phyloP scores from a whole-genome alignment of 2,113 vertebrate genomes.

The Capreolus pygargus region DNA sequence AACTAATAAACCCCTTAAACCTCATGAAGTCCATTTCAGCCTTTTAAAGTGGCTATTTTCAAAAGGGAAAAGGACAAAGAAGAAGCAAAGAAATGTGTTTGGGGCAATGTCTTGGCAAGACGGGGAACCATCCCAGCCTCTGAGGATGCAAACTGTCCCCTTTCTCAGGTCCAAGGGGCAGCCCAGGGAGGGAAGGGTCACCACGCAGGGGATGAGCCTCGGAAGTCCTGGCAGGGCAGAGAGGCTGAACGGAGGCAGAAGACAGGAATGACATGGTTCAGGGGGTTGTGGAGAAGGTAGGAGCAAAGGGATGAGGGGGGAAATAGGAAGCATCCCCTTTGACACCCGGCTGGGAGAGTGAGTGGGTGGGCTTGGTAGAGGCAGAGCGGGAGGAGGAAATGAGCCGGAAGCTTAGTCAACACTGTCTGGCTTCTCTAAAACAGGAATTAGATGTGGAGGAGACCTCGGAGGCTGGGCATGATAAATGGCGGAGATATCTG shows the following conservation, averaged over 20 bases:
- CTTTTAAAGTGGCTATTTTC: constrained; percentile 40
- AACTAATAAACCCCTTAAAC: constrained; percentile 56
- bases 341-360: not conserved
- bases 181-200: not conserved
- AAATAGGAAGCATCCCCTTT: not conserved
- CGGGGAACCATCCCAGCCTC: not conserved
- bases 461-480: not conserved
- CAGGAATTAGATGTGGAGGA: not conserved
- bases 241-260: not conserved
- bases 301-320: not conserved
- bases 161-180: not conserved
- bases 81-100: not conserved
- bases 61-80: not conserved
- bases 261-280: not conserved
- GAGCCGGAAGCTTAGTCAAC: not conserved
- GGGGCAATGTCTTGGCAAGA: not conserved
- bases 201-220: fast-evolving
- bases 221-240: not conserved
- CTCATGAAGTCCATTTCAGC: constrained; percentile 36
- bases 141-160: not conserved
- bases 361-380: too few species aligned
- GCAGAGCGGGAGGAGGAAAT: not conserved
- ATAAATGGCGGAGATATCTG: not conserved
- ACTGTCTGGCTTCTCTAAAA: not conserved
- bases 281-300: not conserved